phyloP scores from a whole-genome alignment of 2,113 vertebrate species.

The Myodes glareolus region DNA sequence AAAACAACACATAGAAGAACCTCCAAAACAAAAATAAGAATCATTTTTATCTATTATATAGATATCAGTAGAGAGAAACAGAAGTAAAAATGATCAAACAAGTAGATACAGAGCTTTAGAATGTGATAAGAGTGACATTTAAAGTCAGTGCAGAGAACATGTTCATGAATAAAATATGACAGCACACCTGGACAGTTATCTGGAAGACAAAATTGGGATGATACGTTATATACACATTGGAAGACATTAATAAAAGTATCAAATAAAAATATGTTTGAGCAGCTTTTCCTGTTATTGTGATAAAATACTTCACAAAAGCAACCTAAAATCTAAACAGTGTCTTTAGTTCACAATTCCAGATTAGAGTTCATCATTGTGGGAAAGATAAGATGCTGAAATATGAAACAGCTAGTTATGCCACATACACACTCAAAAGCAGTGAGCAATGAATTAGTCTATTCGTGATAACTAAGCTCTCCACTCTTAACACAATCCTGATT shows the following conservation, averaged over 20 bases:
- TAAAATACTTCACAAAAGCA: neutral
- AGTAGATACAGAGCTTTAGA: neutral
- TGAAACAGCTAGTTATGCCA: too few species aligned
- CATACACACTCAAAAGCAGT: neutral
- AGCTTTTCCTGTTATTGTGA: neutral
- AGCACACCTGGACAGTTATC: neutral
- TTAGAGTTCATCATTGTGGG: neutral
- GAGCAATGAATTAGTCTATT: neutral
- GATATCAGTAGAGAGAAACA: neutral
- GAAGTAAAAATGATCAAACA: neutral
- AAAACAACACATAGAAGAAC: too few species aligned
- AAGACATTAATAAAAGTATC: constrained; percentile 31
- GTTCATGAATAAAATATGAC: neutral
- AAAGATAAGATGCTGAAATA: too few species aligned
- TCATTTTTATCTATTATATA: neutral
- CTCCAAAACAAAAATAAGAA: too few species aligned
- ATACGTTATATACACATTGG: neutral
- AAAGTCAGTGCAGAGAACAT: neutral
- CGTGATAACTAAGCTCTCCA: neutral
- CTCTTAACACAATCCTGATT: too few species aligned
- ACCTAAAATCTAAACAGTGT: neutral
- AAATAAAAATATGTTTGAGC: neutral
- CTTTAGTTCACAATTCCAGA: neutral
- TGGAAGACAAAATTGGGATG: constrained; percentile 8
- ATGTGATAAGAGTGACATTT: constrained; percentile 18